Conservation (phyloP, 1,140 invertebrate genomes). For the Wiebesia pumilae region DNA sequence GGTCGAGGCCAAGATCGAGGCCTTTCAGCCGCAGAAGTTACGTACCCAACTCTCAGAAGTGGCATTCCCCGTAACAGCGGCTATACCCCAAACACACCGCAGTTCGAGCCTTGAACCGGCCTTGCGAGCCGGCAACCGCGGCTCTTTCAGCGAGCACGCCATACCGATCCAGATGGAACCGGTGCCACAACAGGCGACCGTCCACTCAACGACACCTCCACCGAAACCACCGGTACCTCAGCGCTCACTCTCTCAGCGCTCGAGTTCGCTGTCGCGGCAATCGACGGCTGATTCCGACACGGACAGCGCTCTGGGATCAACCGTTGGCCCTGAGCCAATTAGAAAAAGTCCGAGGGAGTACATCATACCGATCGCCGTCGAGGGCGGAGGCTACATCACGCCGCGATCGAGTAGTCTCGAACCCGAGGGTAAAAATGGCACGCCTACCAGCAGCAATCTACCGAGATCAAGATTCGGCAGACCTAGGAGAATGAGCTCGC, state of each 20-base stretch:
- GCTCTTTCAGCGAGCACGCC: constrained; percentile 75
- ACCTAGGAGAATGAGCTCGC: constrained; percentile 69
- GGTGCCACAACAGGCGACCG: constrained; percentile 20
- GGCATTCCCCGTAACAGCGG: constrained; percentile 76
- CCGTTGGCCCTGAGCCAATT: constrained; percentile 82
- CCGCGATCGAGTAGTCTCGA: constrained; percentile 85
- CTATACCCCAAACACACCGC: constrained; percentile 62
- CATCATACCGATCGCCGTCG: constrained; percentile 92
- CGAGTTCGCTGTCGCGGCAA: constrained; percentile 78
- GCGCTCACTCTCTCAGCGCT: constrained; percentile 69
- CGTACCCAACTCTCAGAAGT: constrained; percentile 78
- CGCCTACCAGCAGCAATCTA: constrained; percentile 67
- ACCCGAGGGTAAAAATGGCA: constrained; percentile 79
- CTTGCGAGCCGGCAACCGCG: constrained; percentile 49
- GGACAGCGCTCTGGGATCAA: constrained; percentile 75
- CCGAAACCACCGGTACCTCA: constrained; percentile 74
- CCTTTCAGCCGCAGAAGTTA: constrained; percentile 69
- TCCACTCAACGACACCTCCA: constrained; percentile 65
- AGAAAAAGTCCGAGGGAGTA: constrained; percentile 91
- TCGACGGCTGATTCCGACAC: constrained; percentile 83
- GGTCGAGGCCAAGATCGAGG: constrained; percentile 78
- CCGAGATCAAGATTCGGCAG: constrained; percentile 70
- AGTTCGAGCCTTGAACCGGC: constrained; percentile 73
- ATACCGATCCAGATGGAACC: constrained; percentile 75
- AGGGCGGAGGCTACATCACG: constrained; percentile 89